Base-by-base conservation (phyloP, 2,888 invertebrate genomes). In the Holacanthella duospinosa region DNA sequence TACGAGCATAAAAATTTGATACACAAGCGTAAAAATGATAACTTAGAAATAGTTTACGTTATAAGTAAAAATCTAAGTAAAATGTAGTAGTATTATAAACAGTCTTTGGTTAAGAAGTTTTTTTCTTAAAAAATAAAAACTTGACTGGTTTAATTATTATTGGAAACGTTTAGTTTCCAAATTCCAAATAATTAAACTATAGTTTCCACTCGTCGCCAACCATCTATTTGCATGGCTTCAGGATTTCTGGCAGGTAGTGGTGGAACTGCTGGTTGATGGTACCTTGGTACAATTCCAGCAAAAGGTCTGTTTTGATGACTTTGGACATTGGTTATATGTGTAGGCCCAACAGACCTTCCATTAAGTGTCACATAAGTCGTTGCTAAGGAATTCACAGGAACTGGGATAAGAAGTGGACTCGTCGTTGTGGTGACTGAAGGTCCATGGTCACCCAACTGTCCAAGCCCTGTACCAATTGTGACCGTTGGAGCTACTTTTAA, bases 161-260 rank as follows among this genome's bases (percentile, higher is more conserved):
- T n/a, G n/a, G n/a, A n/a, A n/a, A n/a, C n/a, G n/a, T n/a, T n/a
- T n/a, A n/a, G n/a, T n/a, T 16, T 9, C 19, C 19, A 43, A 43
- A n/a, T 6, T 54, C 53, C 29, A 29, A 54, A 55, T 26, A 4
- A 21, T 48, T 64, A 71, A 21, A 71, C 69, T 43, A 68, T 68
- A 12, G 72, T 72, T 64, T 72, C 72, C n/a, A 68, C 70, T n/a
- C 72, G 53, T 56, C 71, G 43, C 72, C 72, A 72, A 3, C 71
- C 70, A 29, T 72, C 72, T 54, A 69, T 68, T 44, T 69, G 54
- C 36, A 64, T 61, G 25, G 65, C 65, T 19, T 64, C 63, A 12
- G 66, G 63, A 59, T 68, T 70, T 60, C 68, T 61, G 1, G 70
- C 64, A 64, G 58, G 70, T 62, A 66, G 55, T 0, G 65, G 62